Conservation (phyloP, 2,888 invertebrate species). For the Heliconius sara region DNA sequence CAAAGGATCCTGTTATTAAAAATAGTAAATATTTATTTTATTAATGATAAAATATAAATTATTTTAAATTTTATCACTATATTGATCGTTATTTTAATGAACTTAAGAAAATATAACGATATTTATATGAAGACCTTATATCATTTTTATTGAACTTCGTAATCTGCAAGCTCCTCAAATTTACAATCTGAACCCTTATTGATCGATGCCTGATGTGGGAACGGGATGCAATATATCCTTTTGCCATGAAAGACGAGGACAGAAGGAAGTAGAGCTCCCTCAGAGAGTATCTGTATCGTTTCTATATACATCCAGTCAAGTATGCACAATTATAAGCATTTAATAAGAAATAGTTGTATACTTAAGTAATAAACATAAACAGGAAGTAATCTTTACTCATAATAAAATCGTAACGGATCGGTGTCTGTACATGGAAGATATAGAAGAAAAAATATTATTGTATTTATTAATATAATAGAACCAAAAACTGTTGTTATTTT, state of each 20-base stretch:
- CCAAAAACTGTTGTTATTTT: too few species aligned
- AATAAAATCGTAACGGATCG: too few species aligned
- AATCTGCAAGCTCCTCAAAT: conserved; percentile 54
- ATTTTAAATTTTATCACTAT: too few species aligned
- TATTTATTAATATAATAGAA: too few species aligned
- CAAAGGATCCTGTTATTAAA: too few species aligned
- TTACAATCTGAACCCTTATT: conserved; percentile 71
- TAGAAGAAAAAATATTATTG: too few species aligned
- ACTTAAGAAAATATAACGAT: too few species aligned
- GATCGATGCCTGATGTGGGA: conserved; percentile 63
- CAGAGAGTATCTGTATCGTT: conserved; percentile 58
- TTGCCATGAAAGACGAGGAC: conserved; percentile 38
- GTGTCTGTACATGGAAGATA: too few species aligned
- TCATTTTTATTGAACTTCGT: neutral
- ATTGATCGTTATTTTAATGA: too few species aligned
- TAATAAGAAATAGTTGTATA: neutral
- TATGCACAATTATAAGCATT: neutral
- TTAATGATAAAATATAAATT: too few species aligned
- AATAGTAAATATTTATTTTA: too few species aligned
- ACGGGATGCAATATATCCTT: conserved; percentile 53
- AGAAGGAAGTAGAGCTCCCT: conserved; percentile 52
- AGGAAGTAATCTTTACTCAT: neutral
- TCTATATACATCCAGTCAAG: conserved; percentile 33
- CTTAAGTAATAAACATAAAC: neutral
- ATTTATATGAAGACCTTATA: neutral